Evolutionary conservation across 2,888 invertebrate genomes (phyloP), one percentile per base, ranked within the genome.

Genomic region (Dryomyza anilis): DNA sequence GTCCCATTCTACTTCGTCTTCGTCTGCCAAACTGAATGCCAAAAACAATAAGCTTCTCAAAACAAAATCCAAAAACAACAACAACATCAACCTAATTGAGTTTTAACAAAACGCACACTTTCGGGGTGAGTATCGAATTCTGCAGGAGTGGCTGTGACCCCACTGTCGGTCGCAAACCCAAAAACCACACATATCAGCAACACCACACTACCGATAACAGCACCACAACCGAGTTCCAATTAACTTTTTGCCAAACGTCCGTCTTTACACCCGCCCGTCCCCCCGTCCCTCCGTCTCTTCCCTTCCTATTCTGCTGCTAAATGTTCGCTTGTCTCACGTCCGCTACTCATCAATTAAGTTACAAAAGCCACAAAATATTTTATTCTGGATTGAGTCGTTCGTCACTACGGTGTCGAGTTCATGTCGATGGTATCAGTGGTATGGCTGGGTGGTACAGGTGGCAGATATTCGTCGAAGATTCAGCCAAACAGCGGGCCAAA

Each of bases 291-390:
- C n/a, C n/a, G n/a, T n/a, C n/a, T n/a, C n/a, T n/a, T n/a, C n/a
- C n/a, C n/a, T n/a, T n/a, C n/a, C n/a, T n/a, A n/a, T n/a, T n/a
- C n/a, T 7, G 39, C n/a, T 39, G 39, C 39, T n/a, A 39, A 33
- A 33, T 12, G 12, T 39, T n/a, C 39, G 3, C 39, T 3, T 19
- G 8, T 23, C 25, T 50, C 25, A 6, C 25, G 6, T 14, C 21
- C 55, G 10, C 19, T 21, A 19, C 27, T 58, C 45, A 58, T 46
- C 45, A 58, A 45, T 45, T 58, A 58, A 58, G 45, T 29, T 45
- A 27, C 45, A 45, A 58, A 58, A 58, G 45, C 58, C 45, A 45
- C 45, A 58, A 46, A 58, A 45, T 29, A 58, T 19, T 46, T 57
- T 19, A 30, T 55, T 3, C 30, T 45, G 45, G 58, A 58, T 58